A percentile compares a stretch with the other conserved stretches of the same genome.
These are phyloP conservation scores for Schizothorax lantsangensis DNA, from an alignment of 2,797 vertebrate genomes.

Conservation along the genomic window DNA sequence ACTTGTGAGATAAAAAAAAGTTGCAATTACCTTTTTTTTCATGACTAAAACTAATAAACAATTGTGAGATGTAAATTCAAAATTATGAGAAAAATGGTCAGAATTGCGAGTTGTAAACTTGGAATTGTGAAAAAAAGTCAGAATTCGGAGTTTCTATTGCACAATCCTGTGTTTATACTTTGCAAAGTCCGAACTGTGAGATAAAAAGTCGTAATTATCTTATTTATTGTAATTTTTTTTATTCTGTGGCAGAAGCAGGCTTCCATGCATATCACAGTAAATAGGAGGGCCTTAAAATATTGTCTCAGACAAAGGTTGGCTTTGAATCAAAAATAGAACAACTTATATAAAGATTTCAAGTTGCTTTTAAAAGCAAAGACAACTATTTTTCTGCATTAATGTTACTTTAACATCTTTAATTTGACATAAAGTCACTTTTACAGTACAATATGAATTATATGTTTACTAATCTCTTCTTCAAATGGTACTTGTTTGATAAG, in stretches of 20 bases:
- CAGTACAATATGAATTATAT: not conserved
- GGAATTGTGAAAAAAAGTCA: not conserved
- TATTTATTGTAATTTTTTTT: not conserved
- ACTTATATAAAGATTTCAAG: not conserved
- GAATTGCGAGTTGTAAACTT: no score
- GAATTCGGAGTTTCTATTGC: not conserved
- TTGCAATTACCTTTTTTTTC: no score
- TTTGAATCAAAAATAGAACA: not conserved
- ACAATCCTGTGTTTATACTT: not conserved
- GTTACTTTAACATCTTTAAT: not conserved
- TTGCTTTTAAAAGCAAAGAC: not conserved
- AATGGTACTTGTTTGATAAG: constrained; percentile 69
- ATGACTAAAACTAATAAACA: no score
- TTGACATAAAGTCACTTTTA: not conserved
- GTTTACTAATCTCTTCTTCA: not conserved
- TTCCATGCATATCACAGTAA: not conserved
- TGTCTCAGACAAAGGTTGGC: not conserved
- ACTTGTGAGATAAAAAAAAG: no score
- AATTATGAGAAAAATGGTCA: no score
- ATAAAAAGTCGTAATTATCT: not conserved
- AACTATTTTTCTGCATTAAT: not conserved
- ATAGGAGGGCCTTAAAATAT: not conserved
- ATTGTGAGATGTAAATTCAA: no score
- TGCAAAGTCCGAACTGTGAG: not conserved
- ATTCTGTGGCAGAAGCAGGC: not conserved